Base-by-base conservation (phyloP, 2,113 vertebrate genomes). In the Hippocampus mohnikei region DNA sequence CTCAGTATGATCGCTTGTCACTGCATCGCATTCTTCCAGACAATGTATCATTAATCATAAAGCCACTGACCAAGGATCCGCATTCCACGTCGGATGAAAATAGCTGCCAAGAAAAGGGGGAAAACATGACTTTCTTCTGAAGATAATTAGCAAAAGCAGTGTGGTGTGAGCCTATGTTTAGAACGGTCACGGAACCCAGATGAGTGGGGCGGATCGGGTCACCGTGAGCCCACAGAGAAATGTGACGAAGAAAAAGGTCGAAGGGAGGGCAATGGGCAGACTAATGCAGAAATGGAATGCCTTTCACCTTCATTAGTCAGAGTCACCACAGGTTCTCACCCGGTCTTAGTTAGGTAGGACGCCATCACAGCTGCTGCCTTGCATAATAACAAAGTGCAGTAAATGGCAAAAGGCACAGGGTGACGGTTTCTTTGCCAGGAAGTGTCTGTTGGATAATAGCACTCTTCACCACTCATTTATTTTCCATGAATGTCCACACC, bases 221-320 rank as follows among this genome's bases (percentile, higher is more conserved):
- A 83, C 77, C 3, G 64, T 10, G 33, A 82, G 70, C 74, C 76
- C 75, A 76, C 80, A 42, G 74, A 82, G 83, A 70, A 66, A 71
- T 78, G 75, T 2, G 50, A 70, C 56, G 72, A 56, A 66, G 66
- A 72, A 79, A n/a, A 76, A 77, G 65, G 58, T 13, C 42, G 40
- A 40, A 7, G 40, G n/a, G 73, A 80, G 40, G 40, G 40, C 12
- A 42, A 25, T 40, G 66, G 73, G 76, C 76, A 58, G 69, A 72
- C 68, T 84, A 74, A 74, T 84, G 80, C 81, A 81, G 87, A 84
- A 87, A 85, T 81, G 52, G 77, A 86, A 72, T 86, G 80, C 83
- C 87, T 80, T 84, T 88, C 87, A 89, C 87, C 82, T 88, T 89
- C 84, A 90, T 88, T 91, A 88, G 80, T 72, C 77, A 66, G 80